Percentiles rank a stretch among this genome's conserved stretches.
These are phyloP conservation scores for Lasaia peninsularis DNA, from an alignment of 1,140 invertebrate genomes.

Conservation along the genomic window DNA sequence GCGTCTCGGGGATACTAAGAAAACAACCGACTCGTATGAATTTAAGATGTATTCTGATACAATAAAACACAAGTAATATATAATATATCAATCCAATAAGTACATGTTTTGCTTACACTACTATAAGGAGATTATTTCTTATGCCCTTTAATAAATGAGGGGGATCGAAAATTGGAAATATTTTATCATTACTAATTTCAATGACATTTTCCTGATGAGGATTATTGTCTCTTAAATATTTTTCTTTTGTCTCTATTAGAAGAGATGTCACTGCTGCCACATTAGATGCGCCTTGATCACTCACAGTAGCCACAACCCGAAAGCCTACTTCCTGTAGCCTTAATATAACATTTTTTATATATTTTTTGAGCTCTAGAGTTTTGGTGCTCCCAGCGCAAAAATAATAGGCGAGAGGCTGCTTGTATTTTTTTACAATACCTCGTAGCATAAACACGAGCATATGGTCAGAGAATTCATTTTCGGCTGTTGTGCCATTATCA, in stretches of 20 bases:
- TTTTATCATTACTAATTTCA: too few species aligned
- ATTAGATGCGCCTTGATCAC: constrained; percentile 15
- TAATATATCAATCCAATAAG: too few species aligned
- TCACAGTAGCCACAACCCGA: constrained; percentile 1
- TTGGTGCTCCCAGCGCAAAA: constrained; percentile 13
- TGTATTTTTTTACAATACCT: constrained; percentile 17
- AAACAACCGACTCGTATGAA: too few species aligned
- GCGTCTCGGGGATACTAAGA: too few species aligned
- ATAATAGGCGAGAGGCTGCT: constrained; percentile 7
- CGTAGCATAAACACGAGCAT: constrained; percentile 15
- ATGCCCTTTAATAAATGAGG: not conserved
- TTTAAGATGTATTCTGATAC: too few species aligned
- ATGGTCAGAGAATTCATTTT: not conserved
- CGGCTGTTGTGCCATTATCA: not conserved
- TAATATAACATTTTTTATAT: not conserved
- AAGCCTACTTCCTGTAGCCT: not conserved
- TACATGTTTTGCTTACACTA: too few species aligned
- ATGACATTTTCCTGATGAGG: too few species aligned
- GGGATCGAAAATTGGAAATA: too few species aligned
- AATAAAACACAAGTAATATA: too few species aligned
- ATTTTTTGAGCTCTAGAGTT: not conserved
- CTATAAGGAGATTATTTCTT: not conserved
- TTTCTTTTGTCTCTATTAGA: too few species aligned
- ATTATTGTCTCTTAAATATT: too few species aligned
- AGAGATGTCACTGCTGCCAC: constrained; percentile 6